Conservation (phyloP, 2,888 invertebrate species). For the Apantesis nais region DNA sequence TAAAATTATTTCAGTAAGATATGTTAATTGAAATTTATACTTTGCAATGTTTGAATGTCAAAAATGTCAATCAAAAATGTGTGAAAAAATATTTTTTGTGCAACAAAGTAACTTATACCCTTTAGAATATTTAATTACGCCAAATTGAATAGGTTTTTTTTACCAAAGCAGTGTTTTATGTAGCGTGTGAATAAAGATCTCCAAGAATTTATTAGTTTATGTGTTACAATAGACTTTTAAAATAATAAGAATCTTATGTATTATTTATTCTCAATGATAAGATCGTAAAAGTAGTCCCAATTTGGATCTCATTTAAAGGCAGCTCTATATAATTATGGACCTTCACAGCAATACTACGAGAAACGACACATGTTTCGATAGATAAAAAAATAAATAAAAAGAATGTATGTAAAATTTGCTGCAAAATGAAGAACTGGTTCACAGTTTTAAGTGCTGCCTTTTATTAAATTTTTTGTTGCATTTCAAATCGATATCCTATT, state of each 20-base stretch:
- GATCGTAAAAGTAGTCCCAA: not conserved
- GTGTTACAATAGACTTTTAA: not conserved
- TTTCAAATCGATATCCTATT: conserved; percentile 37
- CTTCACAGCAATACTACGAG: no score
- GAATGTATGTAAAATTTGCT: no score
- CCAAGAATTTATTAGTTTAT: not conserved
- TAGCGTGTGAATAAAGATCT: not conserved
- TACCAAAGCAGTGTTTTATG: no score
- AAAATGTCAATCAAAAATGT: no score
- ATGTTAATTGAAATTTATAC: not conserved
- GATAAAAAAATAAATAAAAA: no score
- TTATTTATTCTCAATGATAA: not conserved
- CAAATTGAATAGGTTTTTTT: no score
- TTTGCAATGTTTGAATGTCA: not conserved
- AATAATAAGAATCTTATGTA: not conserved
- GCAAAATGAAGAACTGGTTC: no score
- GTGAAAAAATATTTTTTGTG: not conserved
- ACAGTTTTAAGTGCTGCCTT: not conserved
- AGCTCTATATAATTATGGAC: no score
- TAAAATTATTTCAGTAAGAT: not conserved
- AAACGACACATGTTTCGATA: no score
- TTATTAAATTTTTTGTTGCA: not conserved
- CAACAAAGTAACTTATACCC: not conserved
- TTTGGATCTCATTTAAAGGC: not conserved
- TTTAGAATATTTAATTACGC: no score